Percentiles rank a stretch among this genome's conserved stretches.
phyloP scores from a whole-genome alignment of 37 sponge, comb jelly and placozoan genomes.

The Cladorhizidae sp. region DNA sequence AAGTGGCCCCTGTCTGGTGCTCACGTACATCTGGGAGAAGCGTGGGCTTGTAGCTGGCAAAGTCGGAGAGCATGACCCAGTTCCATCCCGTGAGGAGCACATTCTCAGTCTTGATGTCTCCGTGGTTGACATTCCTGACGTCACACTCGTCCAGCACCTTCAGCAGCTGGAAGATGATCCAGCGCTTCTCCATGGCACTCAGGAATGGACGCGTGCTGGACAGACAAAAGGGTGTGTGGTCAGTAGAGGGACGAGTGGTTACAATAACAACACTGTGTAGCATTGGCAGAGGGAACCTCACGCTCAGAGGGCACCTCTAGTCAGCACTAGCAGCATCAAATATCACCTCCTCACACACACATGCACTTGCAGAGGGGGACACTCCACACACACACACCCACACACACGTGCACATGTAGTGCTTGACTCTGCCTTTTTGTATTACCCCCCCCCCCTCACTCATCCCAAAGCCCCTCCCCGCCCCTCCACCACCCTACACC shows the following conservation, averaged over 20 bases:
- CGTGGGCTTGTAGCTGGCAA: conserved; percentile 95
- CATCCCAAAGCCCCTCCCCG: neutral
- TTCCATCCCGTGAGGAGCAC: conserved; percentile 94
- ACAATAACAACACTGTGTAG: no score
- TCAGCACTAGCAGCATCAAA: no score
- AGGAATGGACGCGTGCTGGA: conserved; percentile 85
- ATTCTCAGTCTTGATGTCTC: conserved; percentile 98
- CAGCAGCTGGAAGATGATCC: conserved; percentile 96
- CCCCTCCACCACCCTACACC: neutral
- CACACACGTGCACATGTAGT: no score
- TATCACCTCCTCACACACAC: no score
- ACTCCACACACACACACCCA: no score
- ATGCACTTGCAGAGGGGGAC: no score
- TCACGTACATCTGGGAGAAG: conserved; percentile 76
- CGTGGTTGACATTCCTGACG: conserved; percentile 76
- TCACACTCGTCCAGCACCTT: conserved; percentile 84
- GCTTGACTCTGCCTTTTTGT: neutral
- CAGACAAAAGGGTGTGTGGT: neutral
- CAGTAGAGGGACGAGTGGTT: no score
- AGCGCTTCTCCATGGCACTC: conserved; percentile 88
- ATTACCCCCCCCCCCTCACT: no score
- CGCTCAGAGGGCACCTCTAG: no score
- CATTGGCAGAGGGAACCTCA: no score
- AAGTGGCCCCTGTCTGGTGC: no score
- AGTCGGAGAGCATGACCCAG: conserved; percentile 94